Base-by-base conservation (phyloP, 1,140 invertebrate species). In the Tribolium castaneum region DNA sequence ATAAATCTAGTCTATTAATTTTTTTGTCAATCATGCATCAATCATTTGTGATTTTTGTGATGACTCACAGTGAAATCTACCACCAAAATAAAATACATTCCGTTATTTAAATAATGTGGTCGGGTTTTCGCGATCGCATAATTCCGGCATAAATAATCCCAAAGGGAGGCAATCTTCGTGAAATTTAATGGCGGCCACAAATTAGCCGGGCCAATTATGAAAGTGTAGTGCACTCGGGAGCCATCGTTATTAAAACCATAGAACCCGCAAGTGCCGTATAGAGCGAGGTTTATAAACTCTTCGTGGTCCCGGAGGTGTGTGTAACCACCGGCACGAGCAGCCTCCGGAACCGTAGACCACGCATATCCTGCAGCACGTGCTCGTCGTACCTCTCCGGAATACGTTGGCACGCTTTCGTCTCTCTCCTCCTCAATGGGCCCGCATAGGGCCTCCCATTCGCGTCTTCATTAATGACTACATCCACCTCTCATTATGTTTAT, bases 361-460 rank as follows among this genome's bases (percentile, higher is more conserved):
- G 84, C 84, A 85, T 80, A 84, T 85, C 84, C 84, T 85, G 80
- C 76, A 82, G 81, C 84, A 85, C 84, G 84, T 83, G 83, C 84
- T 74, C 75, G 70, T 75, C 77, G 19, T 39, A 19, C 25, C 51
- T 30, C 54, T n/a, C 78, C 51, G 25, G 25, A 51, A 72, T 45
- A 70, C 50, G 25, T 72, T 54, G 13, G 14, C 51, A 49, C 25
- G n/a, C 62, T 6, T 22, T 49, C 75, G 39, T 70, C 71, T 75
- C 25, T 59, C 30, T 25, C 49, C 49, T 54, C 72, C 34, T 16
- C 50, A 9, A 10, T 25, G 10, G 13, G 9, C 22, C 30, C 25
- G 9, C 22, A 71, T 74, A 39, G 19, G 25, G 10, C 30, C 16
- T 71, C 34, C 30, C 35, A 54, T 13, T 77, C 25, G 13, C 30